Evolutionary conservation across 2,888 invertebrate species (phyloP), one percentile per base, ranked within the genome.

Genomic region (Spilarctia lutea): DNA sequence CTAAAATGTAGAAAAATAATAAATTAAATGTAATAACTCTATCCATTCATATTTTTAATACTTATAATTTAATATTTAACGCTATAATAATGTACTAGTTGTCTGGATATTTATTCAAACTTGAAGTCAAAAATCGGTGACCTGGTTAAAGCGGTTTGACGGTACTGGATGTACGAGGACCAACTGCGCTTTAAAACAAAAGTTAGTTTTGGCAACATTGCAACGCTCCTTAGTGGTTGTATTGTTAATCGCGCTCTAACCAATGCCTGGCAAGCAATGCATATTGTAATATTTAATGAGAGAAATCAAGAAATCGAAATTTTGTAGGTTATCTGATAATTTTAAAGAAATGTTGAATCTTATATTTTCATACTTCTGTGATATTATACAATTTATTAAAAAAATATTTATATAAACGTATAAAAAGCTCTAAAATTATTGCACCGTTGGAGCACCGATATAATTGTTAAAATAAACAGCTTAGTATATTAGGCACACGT

Each of bases 151-250:
- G 56, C 56, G 33, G 35, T 56, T 52, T 56, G 16, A 56, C 27
- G n/a, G 24, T 56, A 69, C n/a, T 24, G 33, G 24, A 27, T 35
- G 27, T 24, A 56, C 24, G 52, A 52, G 24, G 24, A 35, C n/a
- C n/a, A 69, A 69, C 39, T 60, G 69, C 56, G 75, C 72, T 80
- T 80, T 69, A 72, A 75, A 74, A 72, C 73, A 71, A 82, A 76
- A 73, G 65, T 35, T 68, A 76, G 80, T 79, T 80, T 80, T 81
- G 81, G 82, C 82, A 82, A 79, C 75, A 66, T 48, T 24, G 75
- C 76, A 73, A 69, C 45, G 68, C 76, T 76, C 82, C 72, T 75
- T 52, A 52, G 74, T 73, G 71, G 80, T 80, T 76, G 69, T 78
- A 68, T 82, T 78, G 80, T 81, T 82, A 70, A 78, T 78, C 70